A percentile compares a stretch with the other conserved stretches of the same genome.
These are phyloP conservation scores for Anomalospiza imberbis DNA, from an alignment of 2,797 vertebrate genomes.

Conservation along the genomic window DNA sequence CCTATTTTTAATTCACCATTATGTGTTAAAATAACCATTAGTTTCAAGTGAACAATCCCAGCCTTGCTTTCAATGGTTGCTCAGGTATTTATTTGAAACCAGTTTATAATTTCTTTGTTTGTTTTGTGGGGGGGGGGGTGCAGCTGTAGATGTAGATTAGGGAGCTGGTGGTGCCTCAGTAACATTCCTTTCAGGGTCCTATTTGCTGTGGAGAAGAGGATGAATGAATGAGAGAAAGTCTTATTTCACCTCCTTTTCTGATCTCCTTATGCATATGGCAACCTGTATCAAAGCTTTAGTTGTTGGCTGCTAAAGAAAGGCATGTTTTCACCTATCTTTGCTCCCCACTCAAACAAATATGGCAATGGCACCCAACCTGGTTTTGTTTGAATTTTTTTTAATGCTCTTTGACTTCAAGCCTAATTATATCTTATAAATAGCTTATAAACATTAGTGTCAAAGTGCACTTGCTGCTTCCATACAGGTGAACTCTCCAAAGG, in stretches of 20 bases:
- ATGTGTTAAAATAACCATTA: slow-evolving; percentile 62
- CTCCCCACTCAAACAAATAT: background rate
- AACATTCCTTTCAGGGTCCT: background rate
- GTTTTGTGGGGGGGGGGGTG: background rate
- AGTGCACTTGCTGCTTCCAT: background rate
- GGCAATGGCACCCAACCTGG: background rate
- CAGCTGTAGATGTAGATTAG: background rate
- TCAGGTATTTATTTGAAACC: slow-evolving; percentile 13
- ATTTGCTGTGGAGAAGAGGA: background rate
- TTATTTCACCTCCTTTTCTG: background rate
- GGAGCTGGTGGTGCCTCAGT: background rate
- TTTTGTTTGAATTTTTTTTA: background rate
- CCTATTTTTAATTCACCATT: slow-evolving; percentile 65
- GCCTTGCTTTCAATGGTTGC: slow-evolving; percentile 26
- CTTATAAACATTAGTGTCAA: background rate
- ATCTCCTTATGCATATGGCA: background rate
- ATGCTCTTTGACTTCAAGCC: background rate
- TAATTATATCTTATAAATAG: background rate
- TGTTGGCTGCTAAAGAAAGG: background rate
- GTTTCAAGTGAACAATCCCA: slow-evolving; percentile 1
- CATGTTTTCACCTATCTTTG: background rate
- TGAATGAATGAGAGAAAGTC: background rate
- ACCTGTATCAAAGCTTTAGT: background rate
- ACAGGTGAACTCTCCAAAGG: background rate
- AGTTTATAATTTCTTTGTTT: slow-evolving; percentile 22